Percentiles rank a stretch among this genome's conserved stretches.
These are phyloP conservation scores for Tanypteryx hageni DNA, from an alignment of 2,888 invertebrate genomes.

Conservation along the genomic window DNA sequence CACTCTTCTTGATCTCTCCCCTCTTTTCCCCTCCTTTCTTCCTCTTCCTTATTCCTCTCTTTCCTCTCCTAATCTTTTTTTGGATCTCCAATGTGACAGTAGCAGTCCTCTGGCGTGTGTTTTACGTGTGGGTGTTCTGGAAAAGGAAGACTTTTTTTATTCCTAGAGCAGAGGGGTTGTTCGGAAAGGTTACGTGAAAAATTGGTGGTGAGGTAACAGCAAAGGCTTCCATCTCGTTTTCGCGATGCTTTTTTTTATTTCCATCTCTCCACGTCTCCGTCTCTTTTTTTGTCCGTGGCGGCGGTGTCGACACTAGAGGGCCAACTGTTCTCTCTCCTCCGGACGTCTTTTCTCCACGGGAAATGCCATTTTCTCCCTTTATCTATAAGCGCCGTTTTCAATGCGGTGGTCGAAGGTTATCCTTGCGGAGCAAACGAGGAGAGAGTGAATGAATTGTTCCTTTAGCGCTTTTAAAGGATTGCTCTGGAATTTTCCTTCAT, in stretches of 20 bases:
- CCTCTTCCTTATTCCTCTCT: not conserved
- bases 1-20: not conserved
- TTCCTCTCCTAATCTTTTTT: not conserved
- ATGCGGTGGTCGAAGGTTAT: not conserved
- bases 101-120: not conserved
- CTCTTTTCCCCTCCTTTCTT: not conserved
- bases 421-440: not conserved
- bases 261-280: not conserved
- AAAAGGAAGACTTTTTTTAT: not conserved
- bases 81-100: not conserved
- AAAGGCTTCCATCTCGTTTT: constrained; percentile 34
- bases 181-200: constrained; percentile 34
- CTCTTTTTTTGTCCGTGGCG: not conserved
- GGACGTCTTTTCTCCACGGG: not conserved
- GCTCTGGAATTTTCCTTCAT: not conserved
- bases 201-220: not conserved
- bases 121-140: not conserved
- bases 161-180: not conserved
- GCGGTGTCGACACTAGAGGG: not conserved
- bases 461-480: not conserved
- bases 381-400: not conserved
- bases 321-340: not conserved
- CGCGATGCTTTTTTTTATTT: not conserved
- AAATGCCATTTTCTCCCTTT: not conserved
- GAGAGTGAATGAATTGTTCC: not conserved